phyloP scores from a whole-genome alignment of 1,140 invertebrate genomes.

The Drosophila novamexicana region DNA sequence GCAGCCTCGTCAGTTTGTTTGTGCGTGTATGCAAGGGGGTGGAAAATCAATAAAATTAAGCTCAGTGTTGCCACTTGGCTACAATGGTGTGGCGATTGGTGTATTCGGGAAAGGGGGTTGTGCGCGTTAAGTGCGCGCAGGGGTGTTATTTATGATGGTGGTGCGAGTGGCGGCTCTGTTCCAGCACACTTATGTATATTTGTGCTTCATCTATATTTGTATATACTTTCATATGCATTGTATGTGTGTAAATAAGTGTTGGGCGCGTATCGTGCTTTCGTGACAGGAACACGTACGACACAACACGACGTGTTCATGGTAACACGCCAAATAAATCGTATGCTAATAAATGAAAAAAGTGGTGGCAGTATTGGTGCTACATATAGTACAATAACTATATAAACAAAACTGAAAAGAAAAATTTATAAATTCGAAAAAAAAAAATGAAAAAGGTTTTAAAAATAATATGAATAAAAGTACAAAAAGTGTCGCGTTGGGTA shows the following conservation, averaged over 20 bases:
- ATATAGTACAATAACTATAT: too few species aligned
- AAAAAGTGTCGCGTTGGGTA: too few species aligned
- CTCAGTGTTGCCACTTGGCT: conserved; percentile 68
- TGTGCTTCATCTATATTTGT: conserved; percentile 30
- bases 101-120: conserved; percentile 11
- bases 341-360: too few species aligned
- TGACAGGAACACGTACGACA: not conserved
- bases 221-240: not conserved
- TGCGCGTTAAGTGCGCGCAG: conserved; percentile 28
- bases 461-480: not conserved
- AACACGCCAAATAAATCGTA: not conserved
- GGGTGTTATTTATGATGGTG: conserved; percentile 37
- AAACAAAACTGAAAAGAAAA: not conserved
- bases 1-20: conserved; percentile 17
- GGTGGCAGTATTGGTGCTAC: too few species aligned
- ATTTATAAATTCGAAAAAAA: not conserved
- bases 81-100: conserved; percentile 17
- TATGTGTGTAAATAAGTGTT: not conserved
- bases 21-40: conserved; percentile 14
- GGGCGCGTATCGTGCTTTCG: not conserved
- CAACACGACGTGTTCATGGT: too few species aligned
- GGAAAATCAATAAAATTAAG: conserved; percentile 76
- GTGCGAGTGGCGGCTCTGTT: conserved; percentile 37
- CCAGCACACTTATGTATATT: not conserved
- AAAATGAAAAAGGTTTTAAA: not conserved